Evolutionary conservation across 2,797 vertebrate genomes (phyloP), one percentile per base, ranked within the genome.

Genomic region (Otus scops): DNA sequence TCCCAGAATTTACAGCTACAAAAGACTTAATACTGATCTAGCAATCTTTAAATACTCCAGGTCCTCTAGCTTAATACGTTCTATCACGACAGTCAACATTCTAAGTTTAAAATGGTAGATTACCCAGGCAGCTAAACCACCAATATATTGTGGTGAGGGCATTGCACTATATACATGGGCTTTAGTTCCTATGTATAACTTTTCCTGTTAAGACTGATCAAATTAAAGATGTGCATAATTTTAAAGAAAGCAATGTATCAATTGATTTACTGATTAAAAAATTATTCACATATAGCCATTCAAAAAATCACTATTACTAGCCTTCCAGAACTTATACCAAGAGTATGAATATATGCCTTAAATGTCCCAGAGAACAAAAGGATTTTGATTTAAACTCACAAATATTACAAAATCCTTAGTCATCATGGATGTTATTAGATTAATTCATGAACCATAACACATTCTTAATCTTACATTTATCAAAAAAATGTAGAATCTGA

Each of bases 1-100:
- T 71, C 84, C 83, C 92, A 87, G 81, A 98, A 97, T 95, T 96
- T 97, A 95, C 89, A 96, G 89, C 95, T 95, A 90, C 63, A 85
- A 94, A 97, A 92, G 89, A 67, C 88, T 93, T 87, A 88, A 79
- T 92, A 94, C 53, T 59, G 53, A 85, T 92, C 85, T 80, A 90
- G 81, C 71, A 78, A 93, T 94, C 92, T 95, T 94, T 71, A 93
- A 93, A 96, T 18, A 63, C 56, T 74, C 12, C 65, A 56, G 64
- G 51, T 94, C 51, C 41, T 96, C 87, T 76, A 92, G 88, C 67
- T 96, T 75, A 85, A 24, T 27, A 47, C 19, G 18, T 56, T 41
- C 47, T 76, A 83, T 53, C 9, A 21, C 76, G 88, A 93, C 85
- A 95, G 89, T 84, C 94, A 95, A 65, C 57, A 36, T 92, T 89